Evolutionary conservation across 2,113 vertebrate genomes (phyloP), one percentile per base, ranked within the genome.

Genomic region (Pimephales promelas): DNA sequence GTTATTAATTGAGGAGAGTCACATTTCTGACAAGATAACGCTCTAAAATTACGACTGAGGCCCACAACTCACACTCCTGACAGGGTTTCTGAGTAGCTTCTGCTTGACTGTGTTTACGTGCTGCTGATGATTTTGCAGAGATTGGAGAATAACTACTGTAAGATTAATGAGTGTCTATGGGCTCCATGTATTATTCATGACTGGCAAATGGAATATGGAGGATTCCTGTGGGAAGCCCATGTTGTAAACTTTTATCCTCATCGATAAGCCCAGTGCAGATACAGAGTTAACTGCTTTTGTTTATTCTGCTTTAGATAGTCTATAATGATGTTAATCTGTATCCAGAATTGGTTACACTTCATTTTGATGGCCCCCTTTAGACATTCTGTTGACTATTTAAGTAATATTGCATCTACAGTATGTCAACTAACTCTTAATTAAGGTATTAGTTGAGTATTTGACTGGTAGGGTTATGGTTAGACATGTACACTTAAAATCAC

Each of bases 171-270:
- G 76, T 47, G 81, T 82, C 49, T 82, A 36, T 61, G 43, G 57
- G 78, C 45, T 78, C 34, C 8, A 87, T 88, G 75, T 43, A 77
- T 86, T 62, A 89, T 89, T 86, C 78, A 88, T 88, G 70, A 86
- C 36, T 4, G 34, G 82, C 59, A 77, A 56, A 79, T 74, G 76
- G 79, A 89, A 79, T 86, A 52, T 71, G 31, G 52, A 74, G 26
- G 75, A 85, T 64, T 70, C 87, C 24, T 28, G 10, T 8, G 54
- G 54, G 77, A 81, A 79, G 13, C 54, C 22, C 34, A 24, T 28
- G 49, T 45, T 62, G 78, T 72, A 86, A 84, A 79, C 43, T 71
- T 81, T 85, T 85, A 66, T 54, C 43, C 24, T 56, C 83, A 70
- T 86, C 83, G 85, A 83, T 71, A 85, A 68, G 14, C 31, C 49